These are phyloP conservation scores for Phragmatobia fuliginosa DNA, from an alignment of 2,888 invertebrate species.

Conservation along the genomic window DNA sequence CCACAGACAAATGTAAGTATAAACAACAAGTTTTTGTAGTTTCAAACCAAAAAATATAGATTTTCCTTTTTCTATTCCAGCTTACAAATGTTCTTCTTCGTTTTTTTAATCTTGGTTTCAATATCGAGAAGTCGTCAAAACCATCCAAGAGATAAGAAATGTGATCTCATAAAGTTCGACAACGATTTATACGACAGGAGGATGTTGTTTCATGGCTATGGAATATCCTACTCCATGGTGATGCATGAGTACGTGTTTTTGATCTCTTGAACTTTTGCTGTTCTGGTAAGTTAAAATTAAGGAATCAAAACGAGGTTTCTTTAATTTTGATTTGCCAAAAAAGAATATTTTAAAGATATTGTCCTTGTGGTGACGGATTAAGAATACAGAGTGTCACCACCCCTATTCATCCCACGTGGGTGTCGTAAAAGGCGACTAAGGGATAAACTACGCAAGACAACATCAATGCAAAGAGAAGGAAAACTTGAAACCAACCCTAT, in stretches of 20 bases:
- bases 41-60: not conserved
- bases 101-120: not conserved
- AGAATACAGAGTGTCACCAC: no score
- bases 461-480: no score
- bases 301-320: no score
- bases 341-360: no score
- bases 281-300: not conserved
- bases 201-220: slow-evolving; percentile 14
- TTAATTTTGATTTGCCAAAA: no score
- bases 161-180: slow-evolving; percentile 1
- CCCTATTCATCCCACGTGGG: no score
- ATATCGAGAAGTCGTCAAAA: not conserved
- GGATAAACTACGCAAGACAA: no score
- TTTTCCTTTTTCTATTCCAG: not conserved
- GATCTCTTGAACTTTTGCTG: not conserved
- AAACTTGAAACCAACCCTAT: no score
- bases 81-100: not conserved
- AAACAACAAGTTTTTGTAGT: not conserved
- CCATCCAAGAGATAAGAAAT: not conserved
- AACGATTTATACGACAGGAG: not conserved
- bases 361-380: no score
- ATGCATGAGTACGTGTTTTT: slow-evolving; percentile 11
- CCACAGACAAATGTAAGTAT: no score
- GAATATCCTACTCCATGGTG: slow-evolving; percentile 12
- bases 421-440: no score